Conservation (phyloP, 2,888 invertebrate species). For the Drosophila leonis region DNA sequence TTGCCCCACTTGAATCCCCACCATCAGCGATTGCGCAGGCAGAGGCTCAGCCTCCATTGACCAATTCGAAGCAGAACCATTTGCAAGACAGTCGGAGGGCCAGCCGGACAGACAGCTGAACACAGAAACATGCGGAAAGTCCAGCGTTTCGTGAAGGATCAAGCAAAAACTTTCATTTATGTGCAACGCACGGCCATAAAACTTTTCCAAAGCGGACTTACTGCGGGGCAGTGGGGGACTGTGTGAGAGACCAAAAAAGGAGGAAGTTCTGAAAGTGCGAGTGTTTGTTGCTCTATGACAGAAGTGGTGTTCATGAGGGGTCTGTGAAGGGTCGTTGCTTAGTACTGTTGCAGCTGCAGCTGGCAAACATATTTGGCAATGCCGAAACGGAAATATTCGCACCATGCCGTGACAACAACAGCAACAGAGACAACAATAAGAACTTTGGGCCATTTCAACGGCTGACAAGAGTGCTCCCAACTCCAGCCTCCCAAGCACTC, state of each 20-base stretch:
- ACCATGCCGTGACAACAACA: constrained; percentile 72
- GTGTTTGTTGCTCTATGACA: constrained; percentile 61
- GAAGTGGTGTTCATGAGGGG: constrained; percentile 1
- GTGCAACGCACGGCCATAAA: constrained; percentile 78
- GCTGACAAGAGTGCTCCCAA: constrained; percentile 54
- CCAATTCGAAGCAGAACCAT: neutral
- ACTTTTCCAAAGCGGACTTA: constrained; percentile 46
- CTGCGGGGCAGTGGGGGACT: neutral
- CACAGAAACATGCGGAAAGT: constrained; percentile 29
- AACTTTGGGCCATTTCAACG: constrained; percentile 72
- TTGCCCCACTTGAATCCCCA: constrained; percentile 9
- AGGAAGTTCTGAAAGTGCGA: constrained; percentile 75
- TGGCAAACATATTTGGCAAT: constrained; percentile 78
- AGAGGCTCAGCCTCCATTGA: neutral
- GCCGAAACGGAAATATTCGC: constrained; percentile 82
- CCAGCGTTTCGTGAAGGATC: constrained; percentile 45
- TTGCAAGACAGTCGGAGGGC: constrained; percentile 16
- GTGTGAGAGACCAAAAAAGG: constrained; percentile 39
- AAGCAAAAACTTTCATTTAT: constrained; percentile 76
- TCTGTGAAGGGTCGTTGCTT: constrained; percentile 1
- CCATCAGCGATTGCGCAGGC: constrained; percentile 7
- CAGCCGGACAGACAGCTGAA: neutral
- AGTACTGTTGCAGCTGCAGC: constrained; percentile 51
- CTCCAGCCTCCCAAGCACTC: neutral
- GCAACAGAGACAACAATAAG: constrained; percentile 43